Evolutionary conservation across 2,113 vertebrate species (phyloP).

Genomic region (Gasterosteus aculeatus): DNA sequence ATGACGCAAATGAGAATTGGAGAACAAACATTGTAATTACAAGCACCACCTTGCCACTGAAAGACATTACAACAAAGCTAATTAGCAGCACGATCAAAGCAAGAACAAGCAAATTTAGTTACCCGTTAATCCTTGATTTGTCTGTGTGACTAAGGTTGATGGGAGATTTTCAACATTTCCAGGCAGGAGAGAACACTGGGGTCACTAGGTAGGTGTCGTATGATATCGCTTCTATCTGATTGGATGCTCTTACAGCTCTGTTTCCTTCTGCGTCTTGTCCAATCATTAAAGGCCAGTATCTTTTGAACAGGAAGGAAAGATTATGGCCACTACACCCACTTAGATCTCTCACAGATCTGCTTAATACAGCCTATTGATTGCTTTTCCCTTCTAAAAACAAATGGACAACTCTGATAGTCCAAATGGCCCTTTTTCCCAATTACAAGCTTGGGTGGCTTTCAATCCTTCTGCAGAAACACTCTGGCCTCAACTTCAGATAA

Average conservation of each 20-base stretch:
- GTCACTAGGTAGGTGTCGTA: slow-evolving; percentile 58
- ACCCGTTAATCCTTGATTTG: slow-evolving; percentile 48
- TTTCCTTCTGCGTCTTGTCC: slow-evolving; percentile 66
- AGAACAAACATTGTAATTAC: slow-evolving; percentile 41
- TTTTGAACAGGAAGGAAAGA: slow-evolving; percentile 79
- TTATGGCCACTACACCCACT: slow-evolving; percentile 70
- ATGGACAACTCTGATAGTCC: slow-evolving; percentile 78
- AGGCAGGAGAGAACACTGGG: slow-evolving; percentile 20
- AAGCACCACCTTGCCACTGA: slow-evolving; percentile 27
- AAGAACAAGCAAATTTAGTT: slow-evolving; percentile 20
- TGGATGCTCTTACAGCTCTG: slow-evolving; percentile 59
- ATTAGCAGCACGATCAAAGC: slow-evolving; percentile 50
- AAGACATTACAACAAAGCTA: slow-evolving; percentile 54
- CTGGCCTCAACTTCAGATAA: slow-evolving; percentile 58
- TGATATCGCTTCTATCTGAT: slow-evolving; percentile 62
- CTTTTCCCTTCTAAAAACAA: slow-evolving; percentile 80
- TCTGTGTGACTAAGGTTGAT: slow-evolving; percentile 24
- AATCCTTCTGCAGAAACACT: slow-evolving; percentile 67
- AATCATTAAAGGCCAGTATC: slow-evolving; percentile 80
- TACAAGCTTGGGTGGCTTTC: slow-evolving; percentile 80
- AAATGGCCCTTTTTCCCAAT: slow-evolving; percentile 82
- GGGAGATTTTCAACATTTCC: slow-evolving; percentile 46
- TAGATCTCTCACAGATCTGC: slow-evolving; percentile 84
- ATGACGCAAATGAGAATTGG: slow-evolving; percentile 19
- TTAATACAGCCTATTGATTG: slow-evolving; percentile 79